A percentile compares a stretch with the other conserved stretches of the same genome.
These are phyloP conservation scores for Coendou prehensilis DNA, from an alignment of 2,797 vertebrate genomes.

Conservation along the genomic window DNA sequence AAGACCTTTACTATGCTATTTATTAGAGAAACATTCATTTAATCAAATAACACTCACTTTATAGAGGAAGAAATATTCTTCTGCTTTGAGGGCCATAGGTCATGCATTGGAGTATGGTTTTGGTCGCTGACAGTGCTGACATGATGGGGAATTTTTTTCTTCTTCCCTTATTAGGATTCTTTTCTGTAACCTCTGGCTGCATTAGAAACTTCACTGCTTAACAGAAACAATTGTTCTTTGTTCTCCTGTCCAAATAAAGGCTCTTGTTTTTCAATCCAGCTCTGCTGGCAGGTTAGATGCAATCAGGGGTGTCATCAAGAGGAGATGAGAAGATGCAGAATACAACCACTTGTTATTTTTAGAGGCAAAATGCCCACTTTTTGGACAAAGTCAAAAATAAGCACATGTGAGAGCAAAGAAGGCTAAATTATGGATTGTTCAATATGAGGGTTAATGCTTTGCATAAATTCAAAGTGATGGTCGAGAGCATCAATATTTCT, in stretches of 20 bases:
- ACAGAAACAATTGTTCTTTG: conserved; percentile 79
- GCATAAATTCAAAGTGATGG: conserved; percentile 63
- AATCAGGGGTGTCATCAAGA: conserved; percentile 78
- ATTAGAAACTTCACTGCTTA: conserved; percentile 79
- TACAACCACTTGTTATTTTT: conserved; percentile 76
- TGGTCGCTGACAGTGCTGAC: conserved; percentile 83
- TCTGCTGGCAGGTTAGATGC: conserved; percentile 81
- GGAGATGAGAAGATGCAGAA: conserved; percentile 77
- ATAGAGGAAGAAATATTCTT: conserved; percentile 86
- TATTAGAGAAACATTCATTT: conserved; percentile 88
- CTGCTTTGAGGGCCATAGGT: conserved; percentile 84
- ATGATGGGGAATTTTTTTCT: conserved; percentile 70
- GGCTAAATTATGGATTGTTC: conserved; percentile 50
- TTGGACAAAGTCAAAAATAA: conserved; percentile 74
- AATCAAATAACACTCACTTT: conserved; percentile 89
- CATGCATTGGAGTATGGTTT: conserved; percentile 81
- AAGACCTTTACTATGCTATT: conserved; percentile 86
- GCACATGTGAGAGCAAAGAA: conserved; percentile 72
- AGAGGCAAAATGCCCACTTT: conserved; percentile 77
- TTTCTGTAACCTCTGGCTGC: conserved; percentile 78
- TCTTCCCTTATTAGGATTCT: conserved; percentile 71
- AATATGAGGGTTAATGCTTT: conserved; percentile 32
- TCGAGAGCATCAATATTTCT: conserved; percentile 57
- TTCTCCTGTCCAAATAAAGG: conserved; percentile 70
- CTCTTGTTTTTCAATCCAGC: conserved; percentile 77